Base-by-base conservation (phyloP, 2,888 invertebrate genomes). In the Sipunculus nudus region DNA sequence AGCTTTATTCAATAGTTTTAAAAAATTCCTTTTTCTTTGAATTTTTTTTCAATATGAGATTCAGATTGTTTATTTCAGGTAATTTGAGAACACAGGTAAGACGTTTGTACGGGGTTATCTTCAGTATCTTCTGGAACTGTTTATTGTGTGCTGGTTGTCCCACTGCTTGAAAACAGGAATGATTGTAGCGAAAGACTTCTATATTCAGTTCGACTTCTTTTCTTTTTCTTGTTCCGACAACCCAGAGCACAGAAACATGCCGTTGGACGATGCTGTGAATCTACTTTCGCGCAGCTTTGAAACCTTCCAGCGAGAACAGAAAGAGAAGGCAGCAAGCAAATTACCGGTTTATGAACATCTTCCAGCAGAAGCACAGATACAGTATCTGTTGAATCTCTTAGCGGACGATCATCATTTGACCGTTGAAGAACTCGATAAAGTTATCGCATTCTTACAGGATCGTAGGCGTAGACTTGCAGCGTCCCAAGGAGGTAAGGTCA, bases 181-280 rank as follows among this genome's bases (percentile, higher is more conserved):
- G n/a, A n/a, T n/a, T n/a, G n/a, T n/a, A n/a, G n/a, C n/a, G 38
- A 38, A n/a, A 38, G n/a, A 38, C 13, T n/a, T 16, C 13, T 38
- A n/a, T 52, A 26, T 53, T 23, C 31, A n/a, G 40, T 39, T 43
- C 23, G 25, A 31, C 52, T 6, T 52, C 23, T 40, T n/a, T n/a
- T n/a, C n/a, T n/a, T n/a, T n/a, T n/a, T n/a, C 21, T 43, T 43
- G 8, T 43, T 43, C 19, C 59, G 58, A 66, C 57, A 53, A 59
- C 80, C 68, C 87, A 90, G 96, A 96, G 80, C 96, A 96, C 84
- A 89, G 96, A 72, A 96, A 96, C 85, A 96, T 96, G 94, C 95
- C 95, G 0, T 80, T 95, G 39, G 95, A 96, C 57, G 95, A 96
- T 84, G 94, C 96, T 0, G 85, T 96, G 60, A 88, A 88, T 68